Conservation (phyloP, 1,140 invertebrate species). For the Habropoda laboriosa region DNA sequence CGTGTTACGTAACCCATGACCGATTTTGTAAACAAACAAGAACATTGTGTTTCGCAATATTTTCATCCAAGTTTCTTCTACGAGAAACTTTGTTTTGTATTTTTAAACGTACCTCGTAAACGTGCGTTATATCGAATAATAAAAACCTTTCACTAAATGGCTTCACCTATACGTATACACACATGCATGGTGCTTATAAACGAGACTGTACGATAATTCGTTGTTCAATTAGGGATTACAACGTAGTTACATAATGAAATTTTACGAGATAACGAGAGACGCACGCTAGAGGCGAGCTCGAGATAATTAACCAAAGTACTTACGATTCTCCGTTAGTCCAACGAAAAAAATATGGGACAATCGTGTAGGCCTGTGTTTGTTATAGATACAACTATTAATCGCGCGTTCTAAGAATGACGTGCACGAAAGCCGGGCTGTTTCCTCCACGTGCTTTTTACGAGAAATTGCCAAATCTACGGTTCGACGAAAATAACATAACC, state of each 20-base stretch:
- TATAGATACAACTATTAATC: background rate
- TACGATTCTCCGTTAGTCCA: background rate
- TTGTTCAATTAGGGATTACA: background rate
- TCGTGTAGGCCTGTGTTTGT: background rate
- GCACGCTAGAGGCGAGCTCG: too few species aligned
- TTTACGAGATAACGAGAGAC: conserved; percentile 2
- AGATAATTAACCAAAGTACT: conserved; percentile 1
- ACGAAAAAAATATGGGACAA: background rate
- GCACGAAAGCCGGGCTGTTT: background rate
- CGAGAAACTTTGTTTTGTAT: background rate
- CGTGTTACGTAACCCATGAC: conserved; percentile 1
- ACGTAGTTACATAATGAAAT: background rate
- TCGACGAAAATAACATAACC: conserved; percentile 40
- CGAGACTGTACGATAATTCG: background rate
- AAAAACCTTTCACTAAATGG: too few species aligned
- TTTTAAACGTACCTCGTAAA: background rate
- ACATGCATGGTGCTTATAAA: background rate
- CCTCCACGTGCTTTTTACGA: conserved; percentile 10
- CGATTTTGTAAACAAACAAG: background rate
- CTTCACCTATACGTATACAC: background rate
- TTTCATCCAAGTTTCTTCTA: background rate
- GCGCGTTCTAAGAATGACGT: conserved; percentile 16
- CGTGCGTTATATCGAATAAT: background rate
- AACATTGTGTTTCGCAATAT: background rate
- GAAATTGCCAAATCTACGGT: background rate